Base-by-base conservation (phyloP, 2,888 invertebrate genomes). In the Phragmatobia fuliginosa region DNA sequence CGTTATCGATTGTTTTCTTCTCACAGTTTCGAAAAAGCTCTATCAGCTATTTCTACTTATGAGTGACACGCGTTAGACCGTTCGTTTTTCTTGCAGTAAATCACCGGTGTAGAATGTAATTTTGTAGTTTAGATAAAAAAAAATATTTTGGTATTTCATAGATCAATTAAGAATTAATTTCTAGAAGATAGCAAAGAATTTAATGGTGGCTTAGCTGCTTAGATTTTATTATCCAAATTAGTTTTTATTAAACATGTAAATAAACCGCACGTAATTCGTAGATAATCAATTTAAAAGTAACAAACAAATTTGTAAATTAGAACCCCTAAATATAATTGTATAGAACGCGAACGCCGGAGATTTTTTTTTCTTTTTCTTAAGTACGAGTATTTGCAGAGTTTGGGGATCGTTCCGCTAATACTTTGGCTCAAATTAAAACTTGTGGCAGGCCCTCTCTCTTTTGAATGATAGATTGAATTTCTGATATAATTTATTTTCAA, bases 401-500 rank as follows among this genome's bases (percentile, higher is more conserved):
- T 31, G 32, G 33, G 33, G 41, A 10, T 32, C 25, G 25, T 36
- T 64, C 60, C 62, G 59, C 56, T 61, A 72, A 62, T 72, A 74
- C 73, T 75, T 70, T 69, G 68, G 76, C 73, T 70, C 71, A 80
- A 84, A 85, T 85, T 85, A 84, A 83, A 88, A 86, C 83, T 85
- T 85, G 72, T 52, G 73, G 68, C 62, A 14, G 49, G 28, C 41
- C 62, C 67, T 66, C 68, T 72, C 49, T 71, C 66, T 63, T 28
- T 56, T 56, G 67, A 82, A 78, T 78, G 78, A 78, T 75, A 73
- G 78, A 81, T 82, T 77, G 70, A 73, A 73, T 62, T 71, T n/a
- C 68, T 63, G 63, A 67, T 71, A 73, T 68, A 72, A 73, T 71
- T 75, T 75, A 72, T 76, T 78, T 78, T 70, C 60, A 61, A 68